Conservation (phyloP, 1,140 invertebrate genomes). For the Ptiloglossa arizonensis region DNA sequence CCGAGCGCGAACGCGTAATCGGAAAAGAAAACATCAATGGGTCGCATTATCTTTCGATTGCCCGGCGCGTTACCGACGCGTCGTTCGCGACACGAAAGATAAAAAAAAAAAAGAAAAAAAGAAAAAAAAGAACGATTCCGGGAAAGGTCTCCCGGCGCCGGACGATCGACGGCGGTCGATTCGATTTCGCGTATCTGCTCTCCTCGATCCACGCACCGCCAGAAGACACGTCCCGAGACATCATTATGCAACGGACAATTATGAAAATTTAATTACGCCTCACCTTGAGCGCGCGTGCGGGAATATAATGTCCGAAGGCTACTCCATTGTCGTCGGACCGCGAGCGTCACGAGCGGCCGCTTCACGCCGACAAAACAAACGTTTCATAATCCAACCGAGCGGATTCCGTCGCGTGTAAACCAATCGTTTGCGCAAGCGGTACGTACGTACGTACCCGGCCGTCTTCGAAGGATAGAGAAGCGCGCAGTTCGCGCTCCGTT, state of each 20-base stretch:
- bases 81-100: not conserved
- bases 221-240: slow-evolving; percentile 32
- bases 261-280: slow-evolving; percentile 75
- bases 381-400: slow-evolving; percentile 58
- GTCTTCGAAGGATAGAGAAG: slow-evolving; percentile 15
- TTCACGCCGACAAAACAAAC: slow-evolving; percentile 55
- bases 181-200: slow-evolving; percentile 35
- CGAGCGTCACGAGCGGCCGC: slow-evolving; percentile 36
- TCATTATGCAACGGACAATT: slow-evolving; percentile 72
- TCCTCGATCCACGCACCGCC: not conserved
- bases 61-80: not conserved
- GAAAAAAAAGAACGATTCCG: too few relatives aligned
- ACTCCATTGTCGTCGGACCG: slow-evolving; percentile 43
- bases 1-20: too few relatives aligned
- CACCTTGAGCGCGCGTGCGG: slow-evolving; percentile 68
- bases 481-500: not conserved
- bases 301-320: slow-evolving; percentile 68
- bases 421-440: slow-evolving; percentile 50
- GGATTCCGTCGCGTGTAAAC: slow-evolving; percentile 56
- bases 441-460: slow-evolving; percentile 1
- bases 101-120: too few relatives aligned
- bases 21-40: not conserved
- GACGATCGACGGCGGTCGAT: slow-evolving; percentile 1
- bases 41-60: not conserved
- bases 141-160: not conserved